Conservation (phyloP, 2,113 vertebrate species). For the Sisor rabdophorus region DNA sequence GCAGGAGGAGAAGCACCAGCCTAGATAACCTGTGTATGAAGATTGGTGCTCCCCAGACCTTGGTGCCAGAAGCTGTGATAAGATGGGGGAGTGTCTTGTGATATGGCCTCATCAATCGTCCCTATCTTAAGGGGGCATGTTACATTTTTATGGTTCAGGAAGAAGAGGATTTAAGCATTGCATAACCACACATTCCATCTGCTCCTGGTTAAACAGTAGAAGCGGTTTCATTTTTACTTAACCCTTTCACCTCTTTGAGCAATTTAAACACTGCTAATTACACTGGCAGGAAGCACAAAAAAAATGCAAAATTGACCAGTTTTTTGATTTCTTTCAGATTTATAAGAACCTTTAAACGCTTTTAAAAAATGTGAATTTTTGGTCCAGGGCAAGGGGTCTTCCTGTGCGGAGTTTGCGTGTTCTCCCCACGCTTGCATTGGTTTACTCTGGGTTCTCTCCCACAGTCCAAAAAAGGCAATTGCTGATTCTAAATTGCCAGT, state of each 20-base stretch:
- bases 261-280: neutral
- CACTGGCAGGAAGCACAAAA: neutral
- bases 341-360: neutral
- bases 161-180: neutral
- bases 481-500: too few relatives aligned
- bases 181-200: constrained; percentile 9
- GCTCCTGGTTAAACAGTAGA: constrained; percentile 20
- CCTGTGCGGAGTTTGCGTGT: too few relatives aligned
- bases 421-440: too few relatives aligned
- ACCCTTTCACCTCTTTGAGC: neutral
- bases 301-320: neutral
- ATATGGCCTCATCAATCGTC: constrained; percentile 38
- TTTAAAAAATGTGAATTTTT: too few relatives aligned
- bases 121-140: constrained; percentile 23
- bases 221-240: neutral
- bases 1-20: constrained; percentile 36
- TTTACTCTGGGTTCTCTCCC: too few relatives aligned
- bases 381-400: too few relatives aligned
- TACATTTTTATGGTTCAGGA: constrained; percentile 4
- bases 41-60: constrained; percentile 7
- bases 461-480: too few relatives aligned
- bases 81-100: constrained; percentile 5
- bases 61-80: constrained; percentile 28
- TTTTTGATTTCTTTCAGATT: neutral
- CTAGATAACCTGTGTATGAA: constrained; percentile 28